Evolutionary conservation across 2,888 invertebrate species (phyloP), one percentile per base, ranked within the genome.

Genomic region (Eudemis profundana): DNA sequence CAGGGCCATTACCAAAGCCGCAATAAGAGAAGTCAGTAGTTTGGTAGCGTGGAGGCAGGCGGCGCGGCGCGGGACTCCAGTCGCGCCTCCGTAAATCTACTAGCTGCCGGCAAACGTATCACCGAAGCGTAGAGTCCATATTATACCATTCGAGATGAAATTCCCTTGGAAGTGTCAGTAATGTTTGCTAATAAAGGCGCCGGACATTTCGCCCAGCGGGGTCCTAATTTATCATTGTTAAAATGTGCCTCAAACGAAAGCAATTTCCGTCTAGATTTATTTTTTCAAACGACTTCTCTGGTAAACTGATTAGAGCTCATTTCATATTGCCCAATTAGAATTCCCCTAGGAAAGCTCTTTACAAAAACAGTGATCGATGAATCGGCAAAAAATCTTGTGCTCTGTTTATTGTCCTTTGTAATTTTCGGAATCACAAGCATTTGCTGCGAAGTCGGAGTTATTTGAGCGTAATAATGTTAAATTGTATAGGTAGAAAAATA

Each of bases 191-290:
- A 88, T 88, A 89, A 87, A 87, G 82, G 78, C 76, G 74, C 74
- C 78, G 84, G 84, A 84, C 84, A 81, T 83, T 83, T 75, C 75
- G 74, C 80, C 81, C 83, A 82, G 80, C 74, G 79, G 79, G 77
- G 71, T 77, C 80, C 86, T 87, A 87, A 89, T 89, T 91, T 89
- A 86, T 89, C 87, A 87, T 86, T 87, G 85, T 86, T 86, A 84
- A 78, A 82, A 78, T 76, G 78, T 76, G 81, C 80, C 81, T 85
- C 81, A 84, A 87, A 84, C 81, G 84, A 85, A 86, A 85, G 87
- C 84, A 85, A 89, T 90, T 87, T 85, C 79, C 82, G 77, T 78
- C 79, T 81, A 80, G 81, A 78, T 83, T 85, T 81, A 77, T 77
- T 82, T 81, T 79, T 77, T 78, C 73, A 74, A 73, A 77, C 75